Base-by-base conservation (phyloP, 2,797 vertebrate genomes). In the Onychomys leucogaster region DNA sequence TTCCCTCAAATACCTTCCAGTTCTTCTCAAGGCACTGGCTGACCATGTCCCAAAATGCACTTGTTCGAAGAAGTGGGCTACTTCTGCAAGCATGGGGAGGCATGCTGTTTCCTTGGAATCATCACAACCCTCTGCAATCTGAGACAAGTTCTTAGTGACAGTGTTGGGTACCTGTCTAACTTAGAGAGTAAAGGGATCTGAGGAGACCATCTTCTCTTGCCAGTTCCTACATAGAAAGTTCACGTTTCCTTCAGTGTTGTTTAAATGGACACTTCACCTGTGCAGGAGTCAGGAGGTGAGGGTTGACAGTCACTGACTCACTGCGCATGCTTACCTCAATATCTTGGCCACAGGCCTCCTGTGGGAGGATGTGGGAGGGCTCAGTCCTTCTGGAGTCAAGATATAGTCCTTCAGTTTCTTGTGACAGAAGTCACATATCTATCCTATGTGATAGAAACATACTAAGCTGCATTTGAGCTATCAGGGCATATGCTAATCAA, bases 401-500 rank as follows among this genome's bases (percentile, higher is more conserved):
- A n/a, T 89, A 23, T 37, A 69, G 81, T 46, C 67, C 21, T 75
- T 52, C 25, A 52, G 6, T 37, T 81, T 83, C 43, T 49, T 71
- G 43, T 59, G 80, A 73, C 21, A 55, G 76, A 37, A 80, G n/a
- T 4, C 4, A 59, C 29, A 61, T 29, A 59, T 63, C 46, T 76
- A 34, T 37, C 91, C 84, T 65, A 23, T 46, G 25, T 32, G 25
- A 52, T 34, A 83, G 67, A 63, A 78, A 67, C 43, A 63, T 55
- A 34, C 65, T 12, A 82, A 73, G 32, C 19, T 67, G 17, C 49
- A 63, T 14, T 95, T 57, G 57, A 12, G 1, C 71, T 78, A 65
- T 21, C 32, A 67, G 67, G 65, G 41, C 6, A 85, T n/a, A 61
- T 41, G 29, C 78, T 84, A 69, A 75, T n/a, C 65, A 95, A 95